Conservation (phyloP, 1,140 invertebrate genomes). For the Bombus fervidus region DNA sequence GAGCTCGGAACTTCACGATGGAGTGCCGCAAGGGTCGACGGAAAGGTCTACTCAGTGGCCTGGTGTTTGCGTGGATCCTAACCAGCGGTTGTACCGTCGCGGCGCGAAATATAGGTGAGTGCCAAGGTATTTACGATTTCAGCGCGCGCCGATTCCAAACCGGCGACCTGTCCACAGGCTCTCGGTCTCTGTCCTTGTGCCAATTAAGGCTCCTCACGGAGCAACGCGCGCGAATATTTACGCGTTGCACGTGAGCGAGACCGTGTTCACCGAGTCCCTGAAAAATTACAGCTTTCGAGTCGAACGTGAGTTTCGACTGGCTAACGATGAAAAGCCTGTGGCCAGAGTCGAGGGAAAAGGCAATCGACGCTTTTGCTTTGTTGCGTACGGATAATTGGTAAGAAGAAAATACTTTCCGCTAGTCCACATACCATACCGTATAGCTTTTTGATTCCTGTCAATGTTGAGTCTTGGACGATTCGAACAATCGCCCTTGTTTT, state of each 20-base stretch:
- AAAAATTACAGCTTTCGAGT: slow-evolving; percentile 18
- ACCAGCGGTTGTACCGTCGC: slow-evolving; percentile 77
- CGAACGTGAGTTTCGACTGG: slow-evolving; percentile 21
- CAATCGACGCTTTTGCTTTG: not conserved
- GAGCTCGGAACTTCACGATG: slow-evolving; percentile 79
- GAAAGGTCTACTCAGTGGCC: slow-evolving; percentile 78
- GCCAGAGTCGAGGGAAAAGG: not conserved
- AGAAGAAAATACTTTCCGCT: not conserved
- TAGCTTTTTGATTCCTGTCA: not conserved
- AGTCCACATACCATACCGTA: not conserved
- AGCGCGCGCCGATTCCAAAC: slow-evolving; percentile 41
- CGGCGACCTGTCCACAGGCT: slow-evolving; percentile 21
- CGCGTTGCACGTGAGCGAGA: slow-evolving; percentile 27
- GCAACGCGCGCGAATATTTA: slow-evolving; percentile 55
- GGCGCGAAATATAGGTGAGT: slow-evolving; percentile 79
- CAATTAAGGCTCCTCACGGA: slow-evolving; percentile 57
- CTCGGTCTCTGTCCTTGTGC: slow-evolving; percentile 42
- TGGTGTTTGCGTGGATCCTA: slow-evolving; percentile 79
- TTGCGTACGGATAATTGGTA: slow-evolving; percentile 12
- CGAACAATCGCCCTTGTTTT: too few species aligned
- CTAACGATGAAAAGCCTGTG: not conserved
- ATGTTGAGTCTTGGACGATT: not conserved
- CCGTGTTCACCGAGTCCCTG: not conserved
- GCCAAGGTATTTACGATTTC: slow-evolving; percentile 63
- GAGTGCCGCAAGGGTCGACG: slow-evolving; percentile 81